phyloP scores from a whole-genome alignment of 2,797 vertebrate species.

The Carapus acus region DNA sequence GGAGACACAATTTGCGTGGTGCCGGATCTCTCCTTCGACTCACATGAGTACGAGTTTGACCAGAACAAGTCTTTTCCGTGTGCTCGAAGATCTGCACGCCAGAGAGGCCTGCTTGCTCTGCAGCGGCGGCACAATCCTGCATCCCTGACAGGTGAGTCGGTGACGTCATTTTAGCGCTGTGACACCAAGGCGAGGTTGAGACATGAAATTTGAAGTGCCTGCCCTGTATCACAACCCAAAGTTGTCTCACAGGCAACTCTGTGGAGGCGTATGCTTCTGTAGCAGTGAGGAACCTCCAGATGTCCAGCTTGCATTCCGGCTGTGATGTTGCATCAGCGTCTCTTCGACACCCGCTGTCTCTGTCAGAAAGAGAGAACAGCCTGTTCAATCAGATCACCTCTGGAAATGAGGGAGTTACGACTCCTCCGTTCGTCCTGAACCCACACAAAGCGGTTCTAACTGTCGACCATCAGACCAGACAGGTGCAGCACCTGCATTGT shows the following conservation, averaged over 20 bases:
- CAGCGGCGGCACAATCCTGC: slow-evolving; percentile 61
- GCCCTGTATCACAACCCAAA: neutral
- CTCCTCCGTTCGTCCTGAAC: slow-evolving; percentile 53
- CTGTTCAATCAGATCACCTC: slow-evolving; percentile 60
- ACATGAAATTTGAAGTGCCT: neutral
- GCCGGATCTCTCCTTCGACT: slow-evolving; percentile 24
- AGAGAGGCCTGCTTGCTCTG: slow-evolving; percentile 55
- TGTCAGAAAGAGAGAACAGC: slow-evolving; percentile 61
- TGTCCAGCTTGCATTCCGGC: slow-evolving; percentile 39
- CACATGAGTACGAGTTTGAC: slow-evolving; percentile 49
- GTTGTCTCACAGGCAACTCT: slow-evolving; percentile 58
- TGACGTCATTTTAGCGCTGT: neutral
- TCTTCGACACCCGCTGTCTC: slow-evolving; percentile 44
- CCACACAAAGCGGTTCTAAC: slow-evolving; percentile 81
- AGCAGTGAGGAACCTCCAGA: slow-evolving; percentile 66
- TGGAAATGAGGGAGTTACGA: slow-evolving; percentile 54
- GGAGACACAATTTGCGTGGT: slow-evolving; percentile 56
- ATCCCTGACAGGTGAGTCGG: slow-evolving; percentile 65
- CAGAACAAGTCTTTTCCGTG: slow-evolving; percentile 70
- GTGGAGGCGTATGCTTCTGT: slow-evolving; percentile 62
- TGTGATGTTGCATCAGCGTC: slow-evolving; percentile 26
- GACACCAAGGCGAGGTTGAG: neutral
- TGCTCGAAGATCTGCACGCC: slow-evolving; percentile 52
- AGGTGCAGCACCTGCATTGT: slow-evolving; percentile 69
- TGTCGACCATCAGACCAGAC: slow-evolving; percentile 71